Conservation (phyloP, 2,888 invertebrate species). For the Melanotus villosus region DNA sequence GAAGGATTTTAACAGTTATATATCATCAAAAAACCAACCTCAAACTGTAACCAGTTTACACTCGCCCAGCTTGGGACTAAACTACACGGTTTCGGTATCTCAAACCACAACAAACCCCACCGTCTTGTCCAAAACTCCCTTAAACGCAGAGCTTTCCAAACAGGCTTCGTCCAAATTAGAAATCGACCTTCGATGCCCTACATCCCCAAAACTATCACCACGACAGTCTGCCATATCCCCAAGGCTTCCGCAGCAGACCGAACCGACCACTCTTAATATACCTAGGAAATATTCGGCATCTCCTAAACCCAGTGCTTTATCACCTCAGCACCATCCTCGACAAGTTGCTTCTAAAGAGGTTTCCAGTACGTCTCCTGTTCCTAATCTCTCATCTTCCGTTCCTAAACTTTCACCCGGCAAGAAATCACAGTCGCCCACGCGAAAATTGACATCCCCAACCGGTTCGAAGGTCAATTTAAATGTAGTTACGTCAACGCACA, state of each 20-base stretch:
- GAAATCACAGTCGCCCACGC: not conserved
- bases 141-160: not conserved
- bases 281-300: constrained; percentile 32
- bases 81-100: constrained; percentile 63
- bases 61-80: constrained; percentile 64
- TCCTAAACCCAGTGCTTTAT: constrained; percentile 31
- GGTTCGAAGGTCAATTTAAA: constrained; percentile 24
- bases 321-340: not conserved
- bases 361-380: not conserved
- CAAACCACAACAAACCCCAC: constrained; percentile 38
- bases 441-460: not conserved
- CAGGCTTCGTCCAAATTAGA: not conserved
- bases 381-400: not conserved
- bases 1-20: constrained; percentile 47
- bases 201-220: not conserved
- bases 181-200: not conserved
- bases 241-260: not conserved
- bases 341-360: not conserved
- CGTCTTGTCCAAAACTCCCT: not conserved
- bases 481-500: constrained; percentile 31
- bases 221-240: not conserved
- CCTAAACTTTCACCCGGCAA: not conserved
- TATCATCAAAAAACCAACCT: constrained; percentile 49
- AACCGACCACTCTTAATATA: constrained; percentile 10
- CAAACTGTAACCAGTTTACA: constrained; percentile 60